Conservation (phyloP, 2,888 invertebrate species). For the Drosophila austrosaltans region DNA sequence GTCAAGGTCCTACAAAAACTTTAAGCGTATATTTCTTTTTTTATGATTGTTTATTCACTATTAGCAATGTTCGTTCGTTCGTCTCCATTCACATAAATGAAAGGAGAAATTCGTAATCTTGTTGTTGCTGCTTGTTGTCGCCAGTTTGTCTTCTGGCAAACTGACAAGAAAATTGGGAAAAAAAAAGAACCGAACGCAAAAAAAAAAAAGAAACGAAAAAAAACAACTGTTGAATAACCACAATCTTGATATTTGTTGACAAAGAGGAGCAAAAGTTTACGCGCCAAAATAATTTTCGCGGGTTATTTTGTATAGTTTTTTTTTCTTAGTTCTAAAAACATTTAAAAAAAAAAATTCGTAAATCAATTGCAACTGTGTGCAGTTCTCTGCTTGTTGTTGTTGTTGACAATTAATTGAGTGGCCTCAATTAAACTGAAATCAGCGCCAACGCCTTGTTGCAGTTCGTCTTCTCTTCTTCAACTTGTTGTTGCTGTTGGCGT, state of each 20-base stretch:
- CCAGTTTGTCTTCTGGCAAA: constrained; percentile 53
- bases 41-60: constrained; percentile 7
- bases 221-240: constrained; percentile 63
- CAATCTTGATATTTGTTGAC: constrained; percentile 22
- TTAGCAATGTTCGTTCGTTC: not conserved
- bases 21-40: not conserved
- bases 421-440: constrained; percentile 71
- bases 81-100: constrained; percentile 15
- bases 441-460: constrained; percentile 57
- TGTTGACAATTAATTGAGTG: constrained; percentile 64
- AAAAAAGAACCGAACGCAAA: constrained; percentile 40
- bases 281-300: constrained; percentile 58
- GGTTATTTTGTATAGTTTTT: constrained; percentile 15
- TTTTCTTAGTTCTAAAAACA: constrained; percentile 4
- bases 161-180: constrained; percentile 38
- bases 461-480: not conserved
- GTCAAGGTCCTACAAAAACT: constrained; percentile 6
- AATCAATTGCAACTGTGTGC: constrained; percentile 39
- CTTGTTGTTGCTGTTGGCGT: not conserved
- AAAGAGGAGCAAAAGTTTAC: constrained; percentile 20
- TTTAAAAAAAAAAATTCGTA: constrained; percentile 50
- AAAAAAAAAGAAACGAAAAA: constrained; percentile 32
- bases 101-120: constrained; percentile 10
- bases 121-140: constrained; percentile 34
- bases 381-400: constrained; percentile 39